These are phyloP conservation scores for Variabilichromis moorii DNA, from an alignment of 2,113 vertebrate genomes.

Conservation along the genomic window DNA sequence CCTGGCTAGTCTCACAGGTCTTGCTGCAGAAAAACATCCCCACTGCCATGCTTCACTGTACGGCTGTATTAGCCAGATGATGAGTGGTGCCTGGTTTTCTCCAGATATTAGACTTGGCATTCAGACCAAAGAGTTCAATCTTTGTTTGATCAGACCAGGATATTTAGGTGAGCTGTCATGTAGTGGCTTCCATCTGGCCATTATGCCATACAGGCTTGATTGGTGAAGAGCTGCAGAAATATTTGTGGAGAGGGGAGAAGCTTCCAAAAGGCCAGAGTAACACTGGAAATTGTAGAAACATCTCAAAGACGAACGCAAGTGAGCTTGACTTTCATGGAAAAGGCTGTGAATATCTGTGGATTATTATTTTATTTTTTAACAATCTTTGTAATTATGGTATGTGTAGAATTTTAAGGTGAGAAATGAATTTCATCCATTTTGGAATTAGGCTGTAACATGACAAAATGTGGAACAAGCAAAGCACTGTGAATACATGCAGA, in stretches of 20 bases:
- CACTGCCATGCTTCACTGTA: neutral
- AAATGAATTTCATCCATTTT: neutral
- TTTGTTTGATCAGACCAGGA: neutral
- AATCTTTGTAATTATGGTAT: neutral
- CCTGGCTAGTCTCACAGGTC: neutral
- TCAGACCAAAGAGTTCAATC: neutral
- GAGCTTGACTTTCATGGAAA: neutral
- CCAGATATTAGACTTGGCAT: neutral
- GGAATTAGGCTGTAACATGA: neutral
- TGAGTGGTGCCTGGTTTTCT: neutral
- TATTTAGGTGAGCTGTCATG: neutral
- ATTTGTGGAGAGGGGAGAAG: neutral
- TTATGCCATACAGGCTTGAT: neutral
- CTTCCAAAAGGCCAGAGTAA: neutral
- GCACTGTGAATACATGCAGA: neutral
- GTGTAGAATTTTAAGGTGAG: neutral
- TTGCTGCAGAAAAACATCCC: neutral
- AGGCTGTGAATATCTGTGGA: neutral
- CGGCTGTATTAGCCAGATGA: neutral
- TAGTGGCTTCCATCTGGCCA: neutral
- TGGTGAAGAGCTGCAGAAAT: neutral
- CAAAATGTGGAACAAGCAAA: neutral
- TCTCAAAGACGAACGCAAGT: neutral
- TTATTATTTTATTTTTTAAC: neutral
- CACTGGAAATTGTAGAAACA: neutral